Conservation (phyloP, 2,113 vertebrate species). For the Leptobrachium leishanense region DNA sequence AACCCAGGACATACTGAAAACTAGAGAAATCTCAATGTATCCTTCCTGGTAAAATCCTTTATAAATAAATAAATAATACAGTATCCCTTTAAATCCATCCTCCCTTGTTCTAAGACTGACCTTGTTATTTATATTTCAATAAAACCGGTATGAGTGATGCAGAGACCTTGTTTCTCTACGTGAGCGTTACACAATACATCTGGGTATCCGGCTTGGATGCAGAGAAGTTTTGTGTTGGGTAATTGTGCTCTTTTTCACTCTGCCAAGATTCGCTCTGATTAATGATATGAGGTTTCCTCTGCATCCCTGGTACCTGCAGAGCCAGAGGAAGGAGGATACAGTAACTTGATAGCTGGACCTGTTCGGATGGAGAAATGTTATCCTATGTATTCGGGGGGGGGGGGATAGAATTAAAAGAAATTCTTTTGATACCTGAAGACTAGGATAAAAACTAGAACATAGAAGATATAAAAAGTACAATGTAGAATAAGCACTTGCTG, state of each 20-base stretch:
- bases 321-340: not conserved
- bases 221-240: slow-evolving; percentile 9
- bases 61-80: no score
- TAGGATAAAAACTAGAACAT: no score
- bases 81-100: not conserved
- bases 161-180: not conserved
- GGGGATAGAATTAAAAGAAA: no score
- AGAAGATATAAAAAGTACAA: no score
- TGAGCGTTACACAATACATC: slow-evolving; percentile 12
- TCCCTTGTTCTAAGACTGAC: not conserved
- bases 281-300: not conserved
- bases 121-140: not conserved
- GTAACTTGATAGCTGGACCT: not conserved
- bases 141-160: slow-evolving; percentile 12
- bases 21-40: no score
- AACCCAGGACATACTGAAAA: no score
- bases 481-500: no score
- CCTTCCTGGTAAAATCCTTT: no score
- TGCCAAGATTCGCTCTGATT: slow-evolving; percentile 21
- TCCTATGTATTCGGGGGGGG: no score
- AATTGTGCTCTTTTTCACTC: slow-evolving; percentile 14
- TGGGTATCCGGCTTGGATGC: not conserved
- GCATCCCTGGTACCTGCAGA: slow-evolving; percentile 6
- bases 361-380: no score
- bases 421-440: no score